Base-by-base conservation (phyloP, 2,888 invertebrate genomes). In the Clunio marinus region DNA sequence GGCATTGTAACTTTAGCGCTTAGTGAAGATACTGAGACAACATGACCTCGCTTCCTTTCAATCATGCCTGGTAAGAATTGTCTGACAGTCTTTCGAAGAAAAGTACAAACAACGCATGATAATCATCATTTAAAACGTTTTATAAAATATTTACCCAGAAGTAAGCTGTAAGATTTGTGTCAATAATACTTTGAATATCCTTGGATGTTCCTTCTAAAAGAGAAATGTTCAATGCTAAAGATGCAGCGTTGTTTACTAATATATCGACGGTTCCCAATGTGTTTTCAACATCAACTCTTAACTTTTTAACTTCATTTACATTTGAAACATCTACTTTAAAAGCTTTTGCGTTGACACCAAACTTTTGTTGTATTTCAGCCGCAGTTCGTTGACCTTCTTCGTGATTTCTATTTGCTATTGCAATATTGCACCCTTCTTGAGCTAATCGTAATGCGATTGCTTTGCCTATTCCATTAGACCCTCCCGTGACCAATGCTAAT, bases 391-490 rank as follows among this genome's bases (percentile, higher is more conserved):
- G 74, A 70, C 78, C 79, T 10, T 75, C 75, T 65, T 75, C 75
- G 1, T 75, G 75, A 71, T 79, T 75, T 66, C 78, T 73, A 74
- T 79, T 79, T 13, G 76, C 77, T 8, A 79, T 74, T 17, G 78
- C 78, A 70, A 79, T 71, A 71, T 78, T 78, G 71, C 79, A 79
- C 17, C 80, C 80, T 70, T 76, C 74, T 65, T 75, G 74, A 2
- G 78, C 78, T 69, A 81, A 74, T 65, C 77, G 74, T 35, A 78
- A 70, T 28, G 78, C 78, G 27, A 81, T 77, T 72, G 79, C 79
- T 41, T 79, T 76, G 2, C 81, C 81, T 69, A 81, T 74, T n/a
- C 81, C 81, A 70, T 80, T 77, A 68, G 78, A 81, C 57, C 78
- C 80, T 27, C 81, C 81, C 15, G 81, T 81, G 32, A 81, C 76